Evolutionary conservation across 2,113 vertebrate genomes (phyloP), one percentile per base, ranked within the genome.

Genomic region (Thymallus thymallus): DNA sequence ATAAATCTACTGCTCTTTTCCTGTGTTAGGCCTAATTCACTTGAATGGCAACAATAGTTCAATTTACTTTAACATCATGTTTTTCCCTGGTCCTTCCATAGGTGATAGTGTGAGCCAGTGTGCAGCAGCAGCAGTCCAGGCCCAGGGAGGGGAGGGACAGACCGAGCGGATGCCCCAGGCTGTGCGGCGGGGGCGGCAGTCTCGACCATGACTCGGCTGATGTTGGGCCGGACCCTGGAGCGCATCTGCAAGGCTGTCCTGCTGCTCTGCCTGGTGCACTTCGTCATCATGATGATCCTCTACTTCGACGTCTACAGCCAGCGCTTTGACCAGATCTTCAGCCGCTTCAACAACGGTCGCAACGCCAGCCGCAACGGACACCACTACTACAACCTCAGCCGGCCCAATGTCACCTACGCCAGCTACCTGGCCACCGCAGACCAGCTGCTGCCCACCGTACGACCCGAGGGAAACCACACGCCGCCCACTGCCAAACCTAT

Each of bases 221-320:
- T 96, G 93, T 91, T 99, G 91, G 98, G 97, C 84, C 94, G 96
- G 81, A 99, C 96, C 88, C 94, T 99, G 94, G 98, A 99, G 96
- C 96, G 97, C 86, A 95, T 99, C 91, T 99, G 98, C 92, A 99
- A 99, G 92, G 98, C 96, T 0, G 96, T 99, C 88, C 94, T 99
- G 88, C 92, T 99, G 84, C 95, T 99, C 74, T 99, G 98, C 93
- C 91, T 98, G 84, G 94, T 99, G 83, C 98, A 99, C 92, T 99
- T 98, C 0, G 91, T 98, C 73, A 96, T 99, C 86, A 97, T 98
- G 87, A 97, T 98, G 95, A 98, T 99, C 88, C 93, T 99, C 80
- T 99, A 99, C 92, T 98, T 99, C 0, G 98, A 99, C 0, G 96
- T 99, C 85, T 99, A 98, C 45, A 92, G 96, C 69, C 98, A 98